A percentile compares a stretch with the other conserved stretches of the same genome.
These are phyloP conservation scores for Lepidothrix coronata DNA, from an alignment of 2,113 vertebrate species.

Conservation along the genomic window DNA sequence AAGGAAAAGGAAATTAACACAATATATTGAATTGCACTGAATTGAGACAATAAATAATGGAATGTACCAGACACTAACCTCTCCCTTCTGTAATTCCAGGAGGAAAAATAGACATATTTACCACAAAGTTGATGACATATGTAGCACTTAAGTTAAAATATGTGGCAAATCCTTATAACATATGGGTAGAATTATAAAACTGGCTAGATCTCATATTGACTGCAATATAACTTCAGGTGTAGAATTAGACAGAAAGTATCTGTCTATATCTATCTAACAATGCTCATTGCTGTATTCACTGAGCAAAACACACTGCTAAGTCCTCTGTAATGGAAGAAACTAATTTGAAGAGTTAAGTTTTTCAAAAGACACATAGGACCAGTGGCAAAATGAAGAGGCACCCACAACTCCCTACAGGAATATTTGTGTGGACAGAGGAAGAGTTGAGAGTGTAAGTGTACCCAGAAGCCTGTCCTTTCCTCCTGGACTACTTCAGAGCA, in stretches of 20 bases:
- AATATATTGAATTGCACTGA: constrained; percentile 69
- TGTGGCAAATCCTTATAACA: constrained; percentile 59
- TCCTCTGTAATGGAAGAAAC: not conserved
- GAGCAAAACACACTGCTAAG: not conserved
- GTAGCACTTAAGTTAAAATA: constrained; percentile 62
- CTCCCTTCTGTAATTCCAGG: constrained; percentile 53
- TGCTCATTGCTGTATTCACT: not conserved
- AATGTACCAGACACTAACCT: constrained; percentile 51
- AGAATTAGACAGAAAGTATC: not conserved
- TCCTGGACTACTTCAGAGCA: not conserved
- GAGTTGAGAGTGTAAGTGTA: not conserved
- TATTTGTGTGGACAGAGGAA: not conserved
- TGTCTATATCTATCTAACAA: not conserved
- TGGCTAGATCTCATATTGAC: constrained; percentile 20
- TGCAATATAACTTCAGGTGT: constrained; percentile 55
- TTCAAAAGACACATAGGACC: not conserved
- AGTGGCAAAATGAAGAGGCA: not conserved
- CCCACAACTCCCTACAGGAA: not conserved
- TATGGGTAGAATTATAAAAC: constrained; percentile 55
- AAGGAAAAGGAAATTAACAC: constrained; percentile 70
- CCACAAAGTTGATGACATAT: constrained; percentile 67
- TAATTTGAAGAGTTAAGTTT: not conserved
- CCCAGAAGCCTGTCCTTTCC: not conserved
- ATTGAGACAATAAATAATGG: constrained; percentile 72
- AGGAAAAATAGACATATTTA: constrained; percentile 70